Percentiles rank a stretch among this genome's conserved stretches.
phyloP scores from a whole-genome alignment of 2,113 vertebrate species.

The Oreochromis niloticus region DNA sequence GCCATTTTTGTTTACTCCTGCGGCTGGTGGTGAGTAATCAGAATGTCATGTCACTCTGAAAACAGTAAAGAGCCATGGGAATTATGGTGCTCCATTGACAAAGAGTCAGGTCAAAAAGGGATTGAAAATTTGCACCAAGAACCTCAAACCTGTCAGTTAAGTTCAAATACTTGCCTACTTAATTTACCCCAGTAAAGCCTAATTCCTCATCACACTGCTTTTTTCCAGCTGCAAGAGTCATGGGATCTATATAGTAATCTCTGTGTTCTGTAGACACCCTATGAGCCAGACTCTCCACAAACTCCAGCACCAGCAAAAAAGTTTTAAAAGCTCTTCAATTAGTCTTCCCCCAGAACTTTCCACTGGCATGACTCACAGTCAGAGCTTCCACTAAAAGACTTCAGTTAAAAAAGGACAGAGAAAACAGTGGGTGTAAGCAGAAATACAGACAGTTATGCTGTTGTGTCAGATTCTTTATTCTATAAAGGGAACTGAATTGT shows the following conservation, averaged over 20 bases:
- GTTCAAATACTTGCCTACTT: background rate
- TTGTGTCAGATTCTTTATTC: background rate
- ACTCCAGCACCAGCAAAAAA: slow-evolving; percentile 9
- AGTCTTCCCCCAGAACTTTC: slow-evolving; percentile 26
- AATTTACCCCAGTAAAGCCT: background rate
- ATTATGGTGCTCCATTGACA: background rate
- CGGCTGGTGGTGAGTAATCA: background rate
- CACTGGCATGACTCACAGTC: slow-evolving; percentile 24
- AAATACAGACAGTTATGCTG: background rate
- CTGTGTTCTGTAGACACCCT: background rate
- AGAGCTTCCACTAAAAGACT: slow-evolving; percentile 10
- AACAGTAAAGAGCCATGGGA: background rate
- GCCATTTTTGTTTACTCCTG: background rate
- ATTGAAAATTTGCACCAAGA: background rate
- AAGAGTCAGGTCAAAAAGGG: background rate
- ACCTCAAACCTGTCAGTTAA: background rate
- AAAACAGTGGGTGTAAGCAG: background rate
- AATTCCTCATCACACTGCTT: background rate
- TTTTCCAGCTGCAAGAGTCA: background rate
- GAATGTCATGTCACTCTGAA: background rate
- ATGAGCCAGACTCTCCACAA: background rate
- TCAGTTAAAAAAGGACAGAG: background rate
- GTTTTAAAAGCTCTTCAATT: background rate
- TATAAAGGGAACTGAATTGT: background rate
- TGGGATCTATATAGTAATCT: background rate